A percentile compares a stretch with the other conserved stretches of the same genome.
Evolutionary conservation across 37 sponge, comb jelly and placozoan species (phyloP).

Genomic region (Beroe ovata): DNA sequence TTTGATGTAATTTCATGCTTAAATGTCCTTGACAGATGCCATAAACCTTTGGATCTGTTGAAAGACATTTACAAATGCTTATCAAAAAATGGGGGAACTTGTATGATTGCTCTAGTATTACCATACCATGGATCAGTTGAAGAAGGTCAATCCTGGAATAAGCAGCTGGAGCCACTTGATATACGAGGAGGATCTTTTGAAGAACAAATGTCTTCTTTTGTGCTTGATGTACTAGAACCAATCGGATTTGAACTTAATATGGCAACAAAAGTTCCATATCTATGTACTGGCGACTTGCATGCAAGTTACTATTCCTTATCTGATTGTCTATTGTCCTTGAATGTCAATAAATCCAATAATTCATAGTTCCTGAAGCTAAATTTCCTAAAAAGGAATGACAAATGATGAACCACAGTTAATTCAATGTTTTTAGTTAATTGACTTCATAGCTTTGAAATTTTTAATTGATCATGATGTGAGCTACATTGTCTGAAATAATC

Average conservation of each 20-base stretch:
- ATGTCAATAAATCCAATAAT: no score
- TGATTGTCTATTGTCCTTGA: slow-evolving; percentile 55
- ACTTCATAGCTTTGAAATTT: no score
- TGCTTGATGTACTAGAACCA: slow-evolving; percentile 2
- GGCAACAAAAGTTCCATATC: slow-evolving; percentile 38
- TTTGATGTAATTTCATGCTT: slow-evolving; percentile 38
- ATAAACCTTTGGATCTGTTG: slow-evolving; percentile 5
- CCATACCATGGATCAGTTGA: slow-evolving; percentile 67
- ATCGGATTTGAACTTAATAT: slow-evolving; percentile 23
- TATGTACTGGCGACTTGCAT: slow-evolving; percentile 47
- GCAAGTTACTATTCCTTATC: slow-evolving; percentile 14
- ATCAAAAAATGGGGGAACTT: background rate
- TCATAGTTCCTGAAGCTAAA: no score
- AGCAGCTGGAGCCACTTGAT: background rate
- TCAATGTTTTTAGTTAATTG: no score
- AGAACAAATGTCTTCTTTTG: slow-evolving; percentile 24
- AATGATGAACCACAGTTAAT: no score
- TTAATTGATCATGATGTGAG: no score
- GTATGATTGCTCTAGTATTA: slow-evolving; percentile 24
- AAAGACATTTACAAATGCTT: slow-evolving; percentile 1
- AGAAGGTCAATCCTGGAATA: slow-evolving; percentile 34
- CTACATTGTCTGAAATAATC: no score
- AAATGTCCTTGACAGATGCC: slow-evolving; percentile 56
- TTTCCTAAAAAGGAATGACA: no score
- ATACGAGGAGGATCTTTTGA: slow-evolving; percentile 7